Base-by-base conservation (phyloP, 2,113 vertebrate genomes). In the Nothoprocta pentlandii region DNA sequence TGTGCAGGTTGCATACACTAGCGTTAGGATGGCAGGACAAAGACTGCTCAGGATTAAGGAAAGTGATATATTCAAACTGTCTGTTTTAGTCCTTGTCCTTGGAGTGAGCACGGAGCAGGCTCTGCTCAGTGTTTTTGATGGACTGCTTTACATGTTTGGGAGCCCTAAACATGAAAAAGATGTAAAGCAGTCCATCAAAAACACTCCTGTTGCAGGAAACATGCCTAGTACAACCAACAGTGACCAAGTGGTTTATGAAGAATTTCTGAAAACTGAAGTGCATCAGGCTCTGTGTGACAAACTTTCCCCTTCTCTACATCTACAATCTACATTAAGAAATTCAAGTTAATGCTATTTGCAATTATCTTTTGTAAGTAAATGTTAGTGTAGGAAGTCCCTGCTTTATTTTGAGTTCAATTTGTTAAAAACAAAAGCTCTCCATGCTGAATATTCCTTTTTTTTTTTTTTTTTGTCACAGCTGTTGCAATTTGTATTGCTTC, bases 361-460 rank as follows among this genome's bases (percentile, higher is more conserved):
- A 54, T 80, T 94, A 44, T 46, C 14, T 0, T 76, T 94, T 93
- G 19, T 66, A 75, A 94, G 22, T 66, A 75, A 94, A 73, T 4
- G 2, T 51, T 70, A 62, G 59, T 62, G 28, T 61, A 73, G 93
- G 58, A 94, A 67, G 73, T 79, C 30, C 4, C 67, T 56, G 42
- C 56, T 92, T 88, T 84, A 64, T 87, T 94, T 96, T 94, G 21
- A 76, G 92, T 92, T 96, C 70, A 92, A 95, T 66, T 77, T 86
- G 83, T 86, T 87, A 73, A 87, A 94, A 94, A 87, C 89, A 87
- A 94, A 94, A 87, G 70, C 87, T 87, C 87, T 32, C 47, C 36
- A 15, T 91, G 81, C 81, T 88, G 89, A 92, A 85, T 95, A 82
- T 74, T 88, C 21, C 68, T 76, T 51, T 49, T 49, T 49, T 47